These are phyloP conservation scores for Podabrus alpinus DNA, from an alignment of 2,888 invertebrate species.

Conservation along the genomic window DNA sequence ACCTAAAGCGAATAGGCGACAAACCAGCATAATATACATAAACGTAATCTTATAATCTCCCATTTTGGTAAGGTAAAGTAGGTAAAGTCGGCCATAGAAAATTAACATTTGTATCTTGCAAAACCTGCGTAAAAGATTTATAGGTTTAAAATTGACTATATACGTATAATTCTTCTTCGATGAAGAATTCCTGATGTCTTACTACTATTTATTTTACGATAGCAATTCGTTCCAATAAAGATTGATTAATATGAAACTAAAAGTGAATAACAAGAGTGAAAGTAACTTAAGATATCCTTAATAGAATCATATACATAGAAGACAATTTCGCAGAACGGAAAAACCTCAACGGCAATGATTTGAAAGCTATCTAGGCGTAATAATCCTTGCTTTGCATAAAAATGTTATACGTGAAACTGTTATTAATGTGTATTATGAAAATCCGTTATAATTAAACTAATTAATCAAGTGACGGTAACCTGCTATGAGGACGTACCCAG, in stretches of 20 bases:
- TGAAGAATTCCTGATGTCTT: too few species aligned
- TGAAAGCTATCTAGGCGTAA: neutral
- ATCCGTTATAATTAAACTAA: constrained; percentile 24
- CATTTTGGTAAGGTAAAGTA: neutral
- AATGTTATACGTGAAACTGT: neutral
- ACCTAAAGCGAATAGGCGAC: too few species aligned
- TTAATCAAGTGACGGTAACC: constrained; percentile 23
- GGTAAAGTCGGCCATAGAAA: neutral
- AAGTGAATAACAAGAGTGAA: neutral
- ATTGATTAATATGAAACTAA: neutral
- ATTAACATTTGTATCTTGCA: neutral
- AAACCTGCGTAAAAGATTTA: neutral
- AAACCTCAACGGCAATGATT: neutral
- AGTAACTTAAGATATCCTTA: neutral
- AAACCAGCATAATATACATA: too few species aligned
- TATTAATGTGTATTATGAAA: constrained; percentile 8
- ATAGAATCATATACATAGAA: neutral
- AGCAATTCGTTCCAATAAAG: neutral
- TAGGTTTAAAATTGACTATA: neutral
- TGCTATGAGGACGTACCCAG: constrained; percentile 13
- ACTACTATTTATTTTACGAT: neutral
- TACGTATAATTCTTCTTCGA: too few species aligned
- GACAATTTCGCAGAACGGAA: neutral
- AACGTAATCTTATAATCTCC: neutral
- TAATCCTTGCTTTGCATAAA: neutral